A percentile compares a stretch with the other conserved stretches of the same genome.
These are phyloP conservation scores for Sphaeridia pumilis DNA, from an alignment of 2,888 invertebrate genomes.

Conservation along the genomic window DNA sequence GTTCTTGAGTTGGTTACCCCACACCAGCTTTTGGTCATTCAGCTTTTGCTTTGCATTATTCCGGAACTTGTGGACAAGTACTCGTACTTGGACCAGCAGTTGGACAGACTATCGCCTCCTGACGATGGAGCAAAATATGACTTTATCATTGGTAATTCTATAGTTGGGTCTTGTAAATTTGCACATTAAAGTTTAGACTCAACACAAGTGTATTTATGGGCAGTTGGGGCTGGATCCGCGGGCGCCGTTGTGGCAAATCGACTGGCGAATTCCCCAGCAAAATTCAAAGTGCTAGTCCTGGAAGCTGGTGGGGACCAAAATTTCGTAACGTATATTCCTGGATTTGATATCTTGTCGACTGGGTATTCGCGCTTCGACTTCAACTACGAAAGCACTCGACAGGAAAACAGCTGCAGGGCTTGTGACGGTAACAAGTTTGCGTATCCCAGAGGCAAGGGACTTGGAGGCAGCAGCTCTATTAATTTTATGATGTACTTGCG, in stretches of 20 bases:
- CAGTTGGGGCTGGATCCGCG: constrained; percentile 4
- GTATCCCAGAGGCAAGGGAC: not conserved
- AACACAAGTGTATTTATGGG: not conserved
- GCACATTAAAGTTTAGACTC: not conserved
- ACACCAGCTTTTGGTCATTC: not conserved
- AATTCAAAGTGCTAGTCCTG: constrained; percentile 1
- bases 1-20: too few species aligned
- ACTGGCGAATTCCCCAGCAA: not conserved
- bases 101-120: not conserved
- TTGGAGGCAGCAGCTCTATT: not conserved
- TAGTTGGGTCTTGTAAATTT: too few species aligned
- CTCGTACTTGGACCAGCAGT: not conserved
- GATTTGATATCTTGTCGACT: not conserved
- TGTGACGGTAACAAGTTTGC: not conserved
- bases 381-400: not conserved
- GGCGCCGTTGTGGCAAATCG: constrained; percentile 4
- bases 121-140: not conserved
- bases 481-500: constrained; percentile 7
- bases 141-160: constrained; percentile 3
- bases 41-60: not conserved
- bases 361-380: not conserved
- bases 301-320: constrained; percentile 6
- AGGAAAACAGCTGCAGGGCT: not conserved
- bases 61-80: not conserved
- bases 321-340: not conserved